A percentile compares a stretch with the other conserved stretches of the same genome.
Conservation (phyloP, 1,140 invertebrate genomes). For the Cydia strobilella region DNA sequence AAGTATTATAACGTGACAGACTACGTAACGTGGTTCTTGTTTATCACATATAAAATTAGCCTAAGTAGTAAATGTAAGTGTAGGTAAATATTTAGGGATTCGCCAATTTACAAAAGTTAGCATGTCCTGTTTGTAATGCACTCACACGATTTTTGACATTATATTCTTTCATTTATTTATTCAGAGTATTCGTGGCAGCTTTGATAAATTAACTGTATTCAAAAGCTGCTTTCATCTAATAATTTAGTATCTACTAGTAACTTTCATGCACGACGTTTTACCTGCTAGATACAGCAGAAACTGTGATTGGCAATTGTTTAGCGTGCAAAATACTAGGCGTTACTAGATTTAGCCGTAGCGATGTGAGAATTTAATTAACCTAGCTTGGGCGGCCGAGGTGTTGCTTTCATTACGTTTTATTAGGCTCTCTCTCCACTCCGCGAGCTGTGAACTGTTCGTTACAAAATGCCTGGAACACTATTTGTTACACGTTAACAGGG, state of each 20-base stretch:
- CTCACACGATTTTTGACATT: no score
- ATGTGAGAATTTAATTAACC: constrained; percentile 61
- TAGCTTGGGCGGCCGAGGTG: constrained; percentile 14
- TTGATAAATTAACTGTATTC: no score
- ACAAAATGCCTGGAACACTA: constrained; percentile 5
- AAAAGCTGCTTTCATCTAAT: no score
- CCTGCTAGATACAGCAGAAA: neutral
- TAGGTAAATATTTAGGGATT: no score
- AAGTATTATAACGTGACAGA: no score
- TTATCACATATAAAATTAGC: no score
- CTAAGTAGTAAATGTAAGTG: no score
- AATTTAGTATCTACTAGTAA: neutral
- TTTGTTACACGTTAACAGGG: constrained; percentile 5
- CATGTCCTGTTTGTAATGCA: no score
- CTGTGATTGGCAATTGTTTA: constrained; percentile 20
- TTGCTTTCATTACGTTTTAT: constrained; percentile 53
- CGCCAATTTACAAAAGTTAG: no score
- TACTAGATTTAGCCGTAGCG: constrained; percentile 34
- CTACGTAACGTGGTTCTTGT: no score
- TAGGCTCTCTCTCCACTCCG: constrained; percentile 38
- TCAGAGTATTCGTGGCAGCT: no score
- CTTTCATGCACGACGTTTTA: neutral
- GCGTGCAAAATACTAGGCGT: constrained; percentile 19
- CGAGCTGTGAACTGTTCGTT: constrained; percentile 12
- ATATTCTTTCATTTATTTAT: no score